These are phyloP conservation scores for Caenorhabditis sp. DNA, from an alignment of 2,888 invertebrate genomes.

Conservation along the genomic window DNA sequence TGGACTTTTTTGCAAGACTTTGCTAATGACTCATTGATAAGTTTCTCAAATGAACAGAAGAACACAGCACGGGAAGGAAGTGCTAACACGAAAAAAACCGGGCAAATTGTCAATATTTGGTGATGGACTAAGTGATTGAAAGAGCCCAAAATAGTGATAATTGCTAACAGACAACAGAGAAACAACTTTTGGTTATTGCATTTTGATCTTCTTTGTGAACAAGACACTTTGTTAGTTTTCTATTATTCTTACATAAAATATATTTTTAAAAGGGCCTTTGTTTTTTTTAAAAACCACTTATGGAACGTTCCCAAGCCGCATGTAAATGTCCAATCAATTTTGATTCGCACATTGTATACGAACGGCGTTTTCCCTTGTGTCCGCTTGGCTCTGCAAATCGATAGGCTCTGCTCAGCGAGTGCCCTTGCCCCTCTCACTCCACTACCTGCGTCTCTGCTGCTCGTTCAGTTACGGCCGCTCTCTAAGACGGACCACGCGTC, in stretches of 20 bases:
- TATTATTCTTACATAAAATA: too few relatives aligned
- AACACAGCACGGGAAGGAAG: neutral
- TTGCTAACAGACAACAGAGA: conserved; percentile 1
- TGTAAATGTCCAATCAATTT: neutral
- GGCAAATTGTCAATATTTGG: conserved; percentile 41
- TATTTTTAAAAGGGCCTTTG: neutral
- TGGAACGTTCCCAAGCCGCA: neutral
- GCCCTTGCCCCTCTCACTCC: too few relatives aligned
- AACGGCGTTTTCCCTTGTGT: neutral
- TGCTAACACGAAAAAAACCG: conserved; percentile 9
- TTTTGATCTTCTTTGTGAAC: neutral
- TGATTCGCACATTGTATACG: neutral
- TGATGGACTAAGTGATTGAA: conserved; percentile 15
- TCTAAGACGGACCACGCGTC: conserved; percentile 8
- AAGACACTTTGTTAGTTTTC: neutral
- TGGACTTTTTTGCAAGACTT: neutral
- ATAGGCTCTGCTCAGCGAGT: neutral
- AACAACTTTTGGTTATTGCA: too few relatives aligned
- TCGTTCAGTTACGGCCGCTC: too few relatives aligned
- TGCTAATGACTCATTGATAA: neutral
- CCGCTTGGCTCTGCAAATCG: neutral
- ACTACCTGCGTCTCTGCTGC: too few relatives aligned
- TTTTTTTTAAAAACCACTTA: neutral
- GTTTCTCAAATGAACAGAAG: conserved; percentile 1
- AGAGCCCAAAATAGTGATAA: conserved; percentile 10